These are phyloP conservation scores for Euleptes europaea DNA, from an alignment of 2,113 vertebrate genomes.

Conservation along the genomic window DNA sequence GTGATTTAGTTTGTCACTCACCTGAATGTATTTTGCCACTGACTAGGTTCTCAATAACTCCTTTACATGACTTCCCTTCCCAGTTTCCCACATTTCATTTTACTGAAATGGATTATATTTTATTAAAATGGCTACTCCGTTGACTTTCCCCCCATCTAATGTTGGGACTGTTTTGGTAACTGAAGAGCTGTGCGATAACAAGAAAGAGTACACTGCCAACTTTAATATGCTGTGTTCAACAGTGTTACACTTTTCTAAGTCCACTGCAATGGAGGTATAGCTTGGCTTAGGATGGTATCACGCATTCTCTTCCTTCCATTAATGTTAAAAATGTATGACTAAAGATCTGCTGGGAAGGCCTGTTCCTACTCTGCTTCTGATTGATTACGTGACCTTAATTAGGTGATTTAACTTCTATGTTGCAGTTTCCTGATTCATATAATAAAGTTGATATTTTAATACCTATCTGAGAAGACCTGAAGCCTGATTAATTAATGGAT, in stretches of 20 bases:
- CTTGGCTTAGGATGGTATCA: no score
- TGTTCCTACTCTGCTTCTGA: neutral
- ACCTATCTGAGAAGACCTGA: neutral
- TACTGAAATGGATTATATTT: neutral
- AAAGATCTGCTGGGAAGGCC: neutral
- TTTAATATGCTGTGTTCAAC: neutral
- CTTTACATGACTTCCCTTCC: neutral
- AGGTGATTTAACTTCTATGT: neutral
- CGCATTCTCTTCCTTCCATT: neutral
- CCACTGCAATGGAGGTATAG: no score
- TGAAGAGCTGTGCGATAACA: neutral
- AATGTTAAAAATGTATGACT: neutral
- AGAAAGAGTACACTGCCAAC: no score
- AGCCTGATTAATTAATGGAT: neutral
- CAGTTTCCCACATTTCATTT: neutral
- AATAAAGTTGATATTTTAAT: slow-evolving; percentile 11
- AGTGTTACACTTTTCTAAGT: no score
- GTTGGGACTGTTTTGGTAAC: neutral
- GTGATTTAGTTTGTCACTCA: no score
- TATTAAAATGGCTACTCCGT: neutral
- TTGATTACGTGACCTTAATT: neutral
- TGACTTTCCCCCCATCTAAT: neutral
- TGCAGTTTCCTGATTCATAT: neutral
- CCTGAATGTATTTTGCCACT: no score
- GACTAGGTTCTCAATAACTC: neutral